Evolutionary conservation across 2,888 invertebrate genomes (phyloP).

Genomic region (Coelogynopora nodosa): DNA sequence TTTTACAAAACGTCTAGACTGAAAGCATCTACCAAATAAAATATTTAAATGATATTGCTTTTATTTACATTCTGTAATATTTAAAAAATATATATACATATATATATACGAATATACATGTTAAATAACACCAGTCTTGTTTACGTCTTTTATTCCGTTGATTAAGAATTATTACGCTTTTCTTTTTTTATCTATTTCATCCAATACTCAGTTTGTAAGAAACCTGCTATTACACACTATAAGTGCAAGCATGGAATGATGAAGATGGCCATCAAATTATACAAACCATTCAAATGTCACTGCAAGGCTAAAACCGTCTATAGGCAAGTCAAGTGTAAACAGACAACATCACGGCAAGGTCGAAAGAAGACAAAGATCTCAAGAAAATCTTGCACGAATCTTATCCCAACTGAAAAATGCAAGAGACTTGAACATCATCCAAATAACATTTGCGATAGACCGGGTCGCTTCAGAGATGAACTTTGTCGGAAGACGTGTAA

Average conservation of each 20-base stretch:
- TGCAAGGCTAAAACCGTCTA: neutral
- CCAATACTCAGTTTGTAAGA: neutral
- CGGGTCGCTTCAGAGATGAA: neutral
- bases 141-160: no score
- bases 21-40: no score
- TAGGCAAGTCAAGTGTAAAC: neutral
- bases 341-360: neutral
- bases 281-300: neutral
- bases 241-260: neutral
- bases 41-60: no score
- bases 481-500: neutral
- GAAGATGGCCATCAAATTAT: neutral
- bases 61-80: no score
- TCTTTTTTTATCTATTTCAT: no score
- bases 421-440: neutral
- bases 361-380: neutral
- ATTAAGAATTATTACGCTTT: neutral
- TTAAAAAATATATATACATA: no score
- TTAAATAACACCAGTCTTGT: no score
- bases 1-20: no score
- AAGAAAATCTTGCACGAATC: neutral
- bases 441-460: slow-evolving; percentile 17
- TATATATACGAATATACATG: no score
- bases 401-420: neutral
- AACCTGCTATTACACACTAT: neutral